These are phyloP conservation scores for Agonum fuliginosum DNA, from an alignment of 2,888 invertebrate genomes.

Conservation along the genomic window DNA sequence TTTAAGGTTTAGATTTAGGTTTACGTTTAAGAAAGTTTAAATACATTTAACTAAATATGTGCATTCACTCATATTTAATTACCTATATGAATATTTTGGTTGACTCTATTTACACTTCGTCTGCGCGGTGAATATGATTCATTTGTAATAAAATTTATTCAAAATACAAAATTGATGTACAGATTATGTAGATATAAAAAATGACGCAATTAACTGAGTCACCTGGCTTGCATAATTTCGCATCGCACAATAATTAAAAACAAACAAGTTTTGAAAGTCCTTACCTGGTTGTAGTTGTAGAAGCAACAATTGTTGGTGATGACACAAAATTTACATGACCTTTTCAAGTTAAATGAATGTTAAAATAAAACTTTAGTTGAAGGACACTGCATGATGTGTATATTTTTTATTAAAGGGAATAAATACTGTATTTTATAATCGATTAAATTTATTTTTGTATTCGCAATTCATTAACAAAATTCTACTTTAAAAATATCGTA, in stretches of 20 bases:
- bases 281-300: conserved; percentile 36
- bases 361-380: conserved; percentile 36
- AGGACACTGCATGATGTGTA: conserved; percentile 30
- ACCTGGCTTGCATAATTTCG: conserved; percentile 37
- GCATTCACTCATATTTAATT: too few species aligned
- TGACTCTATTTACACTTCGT: neutral
- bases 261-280: conserved; percentile 24
- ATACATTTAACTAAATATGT: too few species aligned
- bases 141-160: neutral
- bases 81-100: too few species aligned
- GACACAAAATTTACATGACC: conserved; percentile 53
- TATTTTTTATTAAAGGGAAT: too few species aligned
- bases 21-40: too few species aligned
- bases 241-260: conserved; percentile 23
- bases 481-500: conserved; percentile 58
- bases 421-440: conserved; percentile 25
- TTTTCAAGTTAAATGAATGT: conserved; percentile 54
- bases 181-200: conserved; percentile 17
- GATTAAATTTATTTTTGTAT: conserved; percentile 52
- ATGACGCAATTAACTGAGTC: conserved; percentile 30
- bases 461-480: conserved; percentile 59
- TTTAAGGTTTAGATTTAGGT: too few species aligned
- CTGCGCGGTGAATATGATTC: neutral
- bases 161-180: conserved; percentile 26
- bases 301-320: conserved; percentile 50